phyloP scores from a whole-genome alignment of 2,113 vertebrate genomes.

The Pseudorasbora parva region DNA sequence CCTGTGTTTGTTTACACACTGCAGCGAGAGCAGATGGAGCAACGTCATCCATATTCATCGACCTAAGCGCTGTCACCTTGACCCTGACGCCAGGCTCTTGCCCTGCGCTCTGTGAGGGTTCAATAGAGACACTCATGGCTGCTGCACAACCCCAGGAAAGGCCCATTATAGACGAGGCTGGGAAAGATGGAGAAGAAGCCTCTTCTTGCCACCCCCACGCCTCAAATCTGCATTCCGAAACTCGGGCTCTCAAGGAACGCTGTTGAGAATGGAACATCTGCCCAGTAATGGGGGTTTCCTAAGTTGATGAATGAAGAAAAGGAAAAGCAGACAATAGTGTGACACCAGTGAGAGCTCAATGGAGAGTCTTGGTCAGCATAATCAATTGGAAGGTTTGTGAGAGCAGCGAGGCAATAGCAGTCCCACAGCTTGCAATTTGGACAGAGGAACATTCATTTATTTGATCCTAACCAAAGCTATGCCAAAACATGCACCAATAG shows the following conservation, averaged over 20 bases:
- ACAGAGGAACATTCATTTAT: not conserved
- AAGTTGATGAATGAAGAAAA: conserved; percentile 67
- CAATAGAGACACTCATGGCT: conserved; percentile 63
- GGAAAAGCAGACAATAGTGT: conserved; percentile 58
- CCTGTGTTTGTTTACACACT: conserved; percentile 64
- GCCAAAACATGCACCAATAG: not conserved
- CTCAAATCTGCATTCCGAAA: conserved; percentile 56
- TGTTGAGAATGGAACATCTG: conserved; percentile 65
- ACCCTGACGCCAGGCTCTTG: conserved; percentile 69
- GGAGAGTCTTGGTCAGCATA: conserved; percentile 49
- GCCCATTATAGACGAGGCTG: conserved; percentile 59
- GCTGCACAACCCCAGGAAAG: conserved; percentile 41
- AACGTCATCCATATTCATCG: conserved; percentile 76
- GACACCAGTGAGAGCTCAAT: conserved; percentile 58
- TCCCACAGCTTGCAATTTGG: conserved; percentile 6
- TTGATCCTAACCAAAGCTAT: not conserved
- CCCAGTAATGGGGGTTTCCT: conserved; percentile 57
- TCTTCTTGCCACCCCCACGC: conserved; percentile 16
- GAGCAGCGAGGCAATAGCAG: not conserved
- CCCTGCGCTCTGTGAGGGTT: conserved; percentile 65
- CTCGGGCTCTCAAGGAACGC: conserved; percentile 53
- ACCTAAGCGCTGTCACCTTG: conserved; percentile 70
- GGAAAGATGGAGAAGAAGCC: conserved; percentile 45
- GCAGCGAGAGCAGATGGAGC: conserved; percentile 71
- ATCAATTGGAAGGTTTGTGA: conserved; percentile 39